These are phyloP conservation scores for Clarias fuscus DNA, from an alignment of 2,797 vertebrate species.

Conservation along the genomic window DNA sequence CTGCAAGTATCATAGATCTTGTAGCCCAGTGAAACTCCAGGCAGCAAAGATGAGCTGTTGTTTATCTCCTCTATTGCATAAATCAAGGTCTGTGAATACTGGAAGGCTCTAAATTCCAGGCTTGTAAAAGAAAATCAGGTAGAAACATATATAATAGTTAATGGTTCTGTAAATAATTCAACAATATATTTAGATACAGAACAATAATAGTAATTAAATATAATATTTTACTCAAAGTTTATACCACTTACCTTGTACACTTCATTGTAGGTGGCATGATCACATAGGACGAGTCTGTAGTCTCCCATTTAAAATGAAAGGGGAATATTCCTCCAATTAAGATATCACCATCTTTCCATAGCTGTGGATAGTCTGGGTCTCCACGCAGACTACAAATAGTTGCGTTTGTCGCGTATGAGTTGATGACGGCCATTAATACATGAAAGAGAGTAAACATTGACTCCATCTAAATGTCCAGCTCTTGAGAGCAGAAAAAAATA, in stretches of 20 bases:
- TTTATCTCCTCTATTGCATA: conserved; percentile 61
- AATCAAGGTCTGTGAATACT: conserved; percentile 59
- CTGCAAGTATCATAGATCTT: conserved; percentile 55
- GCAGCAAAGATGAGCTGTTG: conserved; percentile 56
- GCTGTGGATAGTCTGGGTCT: conserved; percentile 3
- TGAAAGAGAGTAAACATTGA: conserved; percentile 37
- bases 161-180: background rate
- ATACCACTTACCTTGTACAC: conserved; percentile 67
- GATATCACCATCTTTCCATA: conserved; percentile 41
- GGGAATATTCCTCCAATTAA: conserved; percentile 38
- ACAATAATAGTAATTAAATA: background rate
- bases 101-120: conserved; percentile 26
- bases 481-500: background rate
- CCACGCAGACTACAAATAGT: conserved; percentile 54
- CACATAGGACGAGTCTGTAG: conserved; percentile 57
- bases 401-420: conserved; percentile 58
- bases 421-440: conserved; percentile 29
- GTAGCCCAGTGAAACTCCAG: conserved; percentile 54
- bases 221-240: background rate
- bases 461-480: conserved; percentile 34
- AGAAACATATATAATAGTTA: background rate
- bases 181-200: background rate
- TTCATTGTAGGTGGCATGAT: conserved; percentile 62
- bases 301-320: conserved; percentile 60
- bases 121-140: background rate